Percentiles rank a stretch among this genome's conserved stretches.
Conservation (phyloP, 23 tunicate genomes). For the Styela clava region DNA sequence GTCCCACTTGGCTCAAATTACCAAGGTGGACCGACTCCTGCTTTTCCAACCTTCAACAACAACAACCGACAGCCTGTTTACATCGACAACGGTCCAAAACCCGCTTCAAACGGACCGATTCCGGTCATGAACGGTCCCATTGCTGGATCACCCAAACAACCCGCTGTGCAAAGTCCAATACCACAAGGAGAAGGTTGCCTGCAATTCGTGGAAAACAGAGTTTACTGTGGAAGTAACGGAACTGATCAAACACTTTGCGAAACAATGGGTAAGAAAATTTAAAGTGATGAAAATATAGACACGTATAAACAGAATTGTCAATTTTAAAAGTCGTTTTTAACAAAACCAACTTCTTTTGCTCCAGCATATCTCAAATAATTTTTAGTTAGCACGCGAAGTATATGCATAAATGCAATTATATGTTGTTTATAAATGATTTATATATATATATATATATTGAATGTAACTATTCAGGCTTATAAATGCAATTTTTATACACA, state of each 20-base stretch:
- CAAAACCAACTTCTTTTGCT: too few relatives aligned
- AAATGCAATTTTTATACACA: not conserved
- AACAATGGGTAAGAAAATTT: not conserved
- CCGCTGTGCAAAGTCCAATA: not conserved
- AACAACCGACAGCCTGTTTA: not conserved
- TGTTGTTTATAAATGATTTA: too few relatives aligned
- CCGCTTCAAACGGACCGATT: not conserved
- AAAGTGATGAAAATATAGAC: too few relatives aligned
- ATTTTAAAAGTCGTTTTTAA: too few relatives aligned
- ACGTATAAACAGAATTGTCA: too few relatives aligned
- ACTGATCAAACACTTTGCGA: not conserved
- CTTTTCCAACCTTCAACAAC: not conserved
- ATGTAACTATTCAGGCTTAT: too few relatives aligned
- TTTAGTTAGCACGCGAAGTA: too few relatives aligned
- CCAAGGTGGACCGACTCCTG: not conserved
- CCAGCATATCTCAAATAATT: too few relatives aligned
- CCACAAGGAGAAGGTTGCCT: not conserved
- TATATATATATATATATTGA: too few relatives aligned
- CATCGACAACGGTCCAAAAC: not conserved
- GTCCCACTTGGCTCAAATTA: not conserved
- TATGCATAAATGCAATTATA: too few relatives aligned
- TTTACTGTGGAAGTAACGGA: not conserved
- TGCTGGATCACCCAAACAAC: not conserved
- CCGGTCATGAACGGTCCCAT: not conserved
- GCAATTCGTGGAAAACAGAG: not conserved